A percentile compares a stretch with the other conserved stretches of the same genome.
Conservation (phyloP, 1,140 invertebrate genomes). For the Zaprionus ghesquierei region DNA sequence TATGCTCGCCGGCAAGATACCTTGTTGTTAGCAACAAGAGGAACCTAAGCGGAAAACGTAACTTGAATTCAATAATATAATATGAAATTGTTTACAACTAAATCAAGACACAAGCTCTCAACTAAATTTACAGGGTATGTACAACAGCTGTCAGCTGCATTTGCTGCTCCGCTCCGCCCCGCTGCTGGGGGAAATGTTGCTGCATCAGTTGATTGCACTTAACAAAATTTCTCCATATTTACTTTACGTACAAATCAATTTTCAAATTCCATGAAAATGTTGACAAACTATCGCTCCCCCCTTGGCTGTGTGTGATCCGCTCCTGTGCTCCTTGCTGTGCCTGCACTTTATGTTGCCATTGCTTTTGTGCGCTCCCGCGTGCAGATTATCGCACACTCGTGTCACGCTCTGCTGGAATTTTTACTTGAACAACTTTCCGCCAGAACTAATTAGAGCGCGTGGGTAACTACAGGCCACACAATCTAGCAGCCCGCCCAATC, state of each 20-base stretch:
- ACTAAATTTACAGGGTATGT: background rate
- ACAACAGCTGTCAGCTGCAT: background rate
- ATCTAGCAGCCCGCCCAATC: no score
- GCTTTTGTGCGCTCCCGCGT: background rate
- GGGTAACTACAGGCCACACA: background rate
- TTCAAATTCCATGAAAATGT: background rate
- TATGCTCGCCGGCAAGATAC: background rate
- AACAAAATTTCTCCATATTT: background rate
- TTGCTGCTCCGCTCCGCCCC: background rate
- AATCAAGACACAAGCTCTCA: no score
- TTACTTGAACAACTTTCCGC: background rate
- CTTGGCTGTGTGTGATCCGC: background rate
- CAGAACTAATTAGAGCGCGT: background rate
- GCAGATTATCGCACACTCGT: background rate
- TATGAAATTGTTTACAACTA: background rate
- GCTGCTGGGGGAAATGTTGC: background rate
- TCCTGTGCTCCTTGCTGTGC: background rate
- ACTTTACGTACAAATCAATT: conserved; percentile 11
- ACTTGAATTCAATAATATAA: background rate
- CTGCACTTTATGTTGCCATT: background rate
- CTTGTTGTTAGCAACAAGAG: background rate
- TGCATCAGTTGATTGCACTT: conserved; percentile 14
- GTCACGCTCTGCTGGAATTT: background rate
- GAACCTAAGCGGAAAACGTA: background rate
- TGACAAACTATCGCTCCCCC: background rate